Conservation (phyloP, 1,140 invertebrate genomes). For the Tetragnatha versicolor region DNA sequence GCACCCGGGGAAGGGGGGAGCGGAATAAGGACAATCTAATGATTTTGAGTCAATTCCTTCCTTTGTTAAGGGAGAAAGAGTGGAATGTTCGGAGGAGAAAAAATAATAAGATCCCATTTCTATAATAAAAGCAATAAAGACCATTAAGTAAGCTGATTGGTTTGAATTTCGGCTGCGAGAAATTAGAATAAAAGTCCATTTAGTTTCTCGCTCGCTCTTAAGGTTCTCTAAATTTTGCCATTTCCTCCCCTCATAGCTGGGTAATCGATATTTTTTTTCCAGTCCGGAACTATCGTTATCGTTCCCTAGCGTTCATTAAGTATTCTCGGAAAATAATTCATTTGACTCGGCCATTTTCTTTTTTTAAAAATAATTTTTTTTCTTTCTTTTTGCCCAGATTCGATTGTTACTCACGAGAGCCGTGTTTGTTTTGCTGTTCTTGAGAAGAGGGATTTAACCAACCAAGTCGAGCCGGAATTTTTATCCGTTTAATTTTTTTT, state of each 20-base stretch:
- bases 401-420: too few relatives aligned
- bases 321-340: constrained; percentile 30
- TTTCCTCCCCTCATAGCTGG: not conserved
- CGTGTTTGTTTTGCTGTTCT: not conserved
- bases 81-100: constrained; percentile 7
- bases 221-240: constrained; percentile 12
- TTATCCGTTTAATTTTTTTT: not conserved
- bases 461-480: constrained; percentile 1
- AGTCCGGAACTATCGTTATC: constrained; percentile 43
- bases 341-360: constrained; percentile 29
- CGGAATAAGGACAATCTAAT: constrained; percentile 52
- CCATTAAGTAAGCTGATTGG: constrained; percentile 52
- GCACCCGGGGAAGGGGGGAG: constrained; percentile 1
- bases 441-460: constrained; percentile 27
- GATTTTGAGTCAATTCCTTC: constrained; percentile 52
- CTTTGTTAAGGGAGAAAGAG: constrained; percentile 35
- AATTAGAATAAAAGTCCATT: constrained; percentile 54
- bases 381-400: not conserved
- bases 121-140: constrained; percentile 53
- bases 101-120: not conserved
- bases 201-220: constrained; percentile 23
- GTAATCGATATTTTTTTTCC: constrained; percentile 22
- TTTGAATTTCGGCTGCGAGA: constrained; percentile 49
- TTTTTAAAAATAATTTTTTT: constrained; percentile 12
- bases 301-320: constrained; percentile 48